These are phyloP conservation scores for Cygnus atratus DNA, from an alignment of 2,113 vertebrate genomes.

Conservation along the genomic window DNA sequence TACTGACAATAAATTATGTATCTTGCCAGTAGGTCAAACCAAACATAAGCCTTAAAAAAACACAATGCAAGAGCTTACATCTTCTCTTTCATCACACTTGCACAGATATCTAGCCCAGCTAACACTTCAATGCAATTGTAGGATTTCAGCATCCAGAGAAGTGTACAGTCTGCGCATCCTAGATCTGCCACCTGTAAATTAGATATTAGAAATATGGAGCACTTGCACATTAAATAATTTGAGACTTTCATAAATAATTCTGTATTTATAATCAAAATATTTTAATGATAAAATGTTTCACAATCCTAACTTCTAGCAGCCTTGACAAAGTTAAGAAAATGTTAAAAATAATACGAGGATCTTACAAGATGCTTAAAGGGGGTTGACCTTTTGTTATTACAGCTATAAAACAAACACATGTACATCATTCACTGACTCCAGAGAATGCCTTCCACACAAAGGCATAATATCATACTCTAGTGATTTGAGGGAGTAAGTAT, in stretches of 20 bases:
- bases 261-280: not conserved
- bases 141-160: slow-evolving; percentile 87
- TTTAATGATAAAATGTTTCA: not conserved
- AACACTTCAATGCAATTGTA: slow-evolving; percentile 83
- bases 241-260: not conserved
- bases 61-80: slow-evolving; percentile 73
- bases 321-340: not conserved
- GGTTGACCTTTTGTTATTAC: not conserved
- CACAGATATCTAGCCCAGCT: slow-evolving; percentile 86
- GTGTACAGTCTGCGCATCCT: slow-evolving; percentile 85
- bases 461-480: too few relatives aligned
- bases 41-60: not conserved
- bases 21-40: not conserved
- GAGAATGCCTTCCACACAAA: not conserved
- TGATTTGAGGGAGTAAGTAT: too few relatives aligned
- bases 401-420: not conserved
- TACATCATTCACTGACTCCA: not conserved
- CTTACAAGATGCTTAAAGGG: not conserved
- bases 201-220: not conserved
- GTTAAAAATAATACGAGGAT: not conserved
- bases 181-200: slow-evolving; percentile 88
- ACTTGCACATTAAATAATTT: not conserved
- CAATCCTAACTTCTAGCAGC: not conserved
- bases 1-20: not conserved
- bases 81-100: slow-evolving; percentile 72